Evolutionary conservation across 2,888 invertebrate species (phyloP).

Genomic region (Odontocerum albicorne): DNA sequence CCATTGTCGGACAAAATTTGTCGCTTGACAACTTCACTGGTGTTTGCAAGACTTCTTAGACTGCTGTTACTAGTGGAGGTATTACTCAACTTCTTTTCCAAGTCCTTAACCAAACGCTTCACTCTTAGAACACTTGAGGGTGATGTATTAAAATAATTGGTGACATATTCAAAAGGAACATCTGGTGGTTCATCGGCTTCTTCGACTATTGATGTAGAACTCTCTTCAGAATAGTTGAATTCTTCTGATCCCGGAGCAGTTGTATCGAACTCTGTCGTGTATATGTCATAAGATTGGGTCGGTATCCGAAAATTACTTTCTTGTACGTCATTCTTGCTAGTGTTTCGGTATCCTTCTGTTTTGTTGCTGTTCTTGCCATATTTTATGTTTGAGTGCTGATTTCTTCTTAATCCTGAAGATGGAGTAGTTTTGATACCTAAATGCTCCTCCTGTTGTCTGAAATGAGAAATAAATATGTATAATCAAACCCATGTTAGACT

Average conservation of each 20-base stretch:
- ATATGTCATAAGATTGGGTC: not conserved
- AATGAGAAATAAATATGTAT: slow-evolving; percentile 32
- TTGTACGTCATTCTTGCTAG: not conserved
- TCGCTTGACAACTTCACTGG: slow-evolving; percentile 31
- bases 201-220: slow-evolving; percentile 1
- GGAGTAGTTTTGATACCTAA: slow-evolving; percentile 66
- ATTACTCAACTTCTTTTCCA: not conserved
- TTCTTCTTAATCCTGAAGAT: slow-evolving; percentile 40
- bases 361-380: slow-evolving; percentile 2
- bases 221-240: slow-evolving; percentile 11
- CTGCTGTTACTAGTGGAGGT: not conserved
- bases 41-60: slow-evolving; percentile 2
- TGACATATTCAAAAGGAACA: slow-evolving; percentile 21
- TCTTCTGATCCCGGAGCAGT: too few relatives aligned
- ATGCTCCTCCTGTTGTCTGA: slow-evolving; percentile 79
- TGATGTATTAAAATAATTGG: slow-evolving; percentile 22
- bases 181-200: slow-evolving; percentile 15
- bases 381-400: slow-evolving; percentile 19
- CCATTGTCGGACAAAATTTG: slow-evolving; percentile 19
- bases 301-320: not conserved
- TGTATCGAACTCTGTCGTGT: not conserved
- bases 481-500: too few relatives aligned
- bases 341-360: not conserved
- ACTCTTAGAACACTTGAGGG: slow-evolving; percentile 11
- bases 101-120: not conserved